phyloP scores from a whole-genome alignment of 1,140 invertebrate species.

The Galleria mellonella region DNA sequence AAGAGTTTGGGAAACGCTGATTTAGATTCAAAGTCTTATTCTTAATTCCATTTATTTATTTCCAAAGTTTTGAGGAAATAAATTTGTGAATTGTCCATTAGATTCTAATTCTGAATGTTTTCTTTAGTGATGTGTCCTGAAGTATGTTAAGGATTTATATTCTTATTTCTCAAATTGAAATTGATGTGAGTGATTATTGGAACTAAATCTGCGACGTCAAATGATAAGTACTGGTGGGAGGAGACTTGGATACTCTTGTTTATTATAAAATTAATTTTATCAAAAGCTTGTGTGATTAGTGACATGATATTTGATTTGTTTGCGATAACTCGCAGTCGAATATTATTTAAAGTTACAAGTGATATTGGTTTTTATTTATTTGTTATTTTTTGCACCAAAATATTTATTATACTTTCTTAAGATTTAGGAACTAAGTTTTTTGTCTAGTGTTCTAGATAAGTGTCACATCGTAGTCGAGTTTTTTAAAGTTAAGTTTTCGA shows the following conservation, averaged over 20 bases:
- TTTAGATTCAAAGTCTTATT: no score
- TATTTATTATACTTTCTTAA: slow-evolving; percentile 61
- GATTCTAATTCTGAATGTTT: no score
- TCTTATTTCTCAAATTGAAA: no score
- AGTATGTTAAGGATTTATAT: no score
- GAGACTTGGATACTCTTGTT: slow-evolving; percentile 3
- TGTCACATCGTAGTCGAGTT: slow-evolving; percentile 64
- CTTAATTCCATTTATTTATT: no score
- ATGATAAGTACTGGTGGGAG: slow-evolving; percentile 20
- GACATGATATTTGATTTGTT: slow-evolving; percentile 28
- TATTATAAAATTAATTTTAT: slow-evolving; percentile 36
- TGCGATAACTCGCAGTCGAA: slow-evolving; percentile 56
- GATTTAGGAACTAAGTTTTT: slow-evolving; percentile 61
- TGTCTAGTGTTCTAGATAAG: slow-evolving; percentile 68
- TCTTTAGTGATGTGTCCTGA: no score
- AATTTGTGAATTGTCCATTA: no score
- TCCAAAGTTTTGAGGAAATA: no score
- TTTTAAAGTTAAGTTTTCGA: slow-evolving; percentile 65
- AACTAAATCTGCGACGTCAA: slow-evolving; percentile 14
- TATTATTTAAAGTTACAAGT: slow-evolving; percentile 42
- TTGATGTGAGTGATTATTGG: no score
- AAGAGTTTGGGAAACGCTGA: no score
- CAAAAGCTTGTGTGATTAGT: slow-evolving; percentile 68
- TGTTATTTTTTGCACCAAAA: slow-evolving; percentile 64
- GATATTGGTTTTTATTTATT: slow-evolving; percentile 44